phyloP scores from a whole-genome alignment of 2,797 vertebrate genomes.

The Sebastes baramenuke region DNA sequence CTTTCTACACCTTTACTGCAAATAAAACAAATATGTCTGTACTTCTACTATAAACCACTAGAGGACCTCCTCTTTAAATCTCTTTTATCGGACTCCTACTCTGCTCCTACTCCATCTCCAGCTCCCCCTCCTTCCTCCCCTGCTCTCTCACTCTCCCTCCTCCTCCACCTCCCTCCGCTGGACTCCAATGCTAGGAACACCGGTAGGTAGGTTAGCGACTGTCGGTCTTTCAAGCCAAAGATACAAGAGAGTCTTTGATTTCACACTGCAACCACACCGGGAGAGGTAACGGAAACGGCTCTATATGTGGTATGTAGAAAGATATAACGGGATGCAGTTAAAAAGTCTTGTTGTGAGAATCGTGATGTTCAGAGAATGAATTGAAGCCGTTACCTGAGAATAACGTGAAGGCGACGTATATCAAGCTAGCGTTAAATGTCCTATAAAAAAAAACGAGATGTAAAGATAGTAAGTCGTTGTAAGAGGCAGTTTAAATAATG shows the following conservation, averaged over 20 bases:
- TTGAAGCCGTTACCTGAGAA: slow-evolving; percentile 19
- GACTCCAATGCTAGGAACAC: slow-evolving; percentile 69
- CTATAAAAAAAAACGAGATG: not conserved
- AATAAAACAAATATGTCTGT: slow-evolving; percentile 16
- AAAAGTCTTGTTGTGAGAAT: not conserved
- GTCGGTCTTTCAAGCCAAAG: slow-evolving; percentile 52
- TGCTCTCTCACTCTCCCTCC: slow-evolving; percentile 56
- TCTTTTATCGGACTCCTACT: not conserved
- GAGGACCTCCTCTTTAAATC: slow-evolving; percentile 52
- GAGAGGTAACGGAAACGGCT: slow-evolving; percentile 42
- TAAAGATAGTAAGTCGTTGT: not conserved
- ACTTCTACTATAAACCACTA: slow-evolving; percentile 58
- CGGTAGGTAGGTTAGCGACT: slow-evolving; percentile 70
- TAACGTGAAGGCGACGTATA: not conserved
- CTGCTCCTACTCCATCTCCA: slow-evolving; percentile 12
- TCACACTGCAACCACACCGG: not conserved
- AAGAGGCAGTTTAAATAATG: slow-evolving; percentile 29
- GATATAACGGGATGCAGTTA: slow-evolving; percentile 25
- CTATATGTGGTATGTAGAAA: slow-evolving; percentile 67
- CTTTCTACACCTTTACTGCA: slow-evolving; percentile 37
- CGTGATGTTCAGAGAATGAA: not conserved
- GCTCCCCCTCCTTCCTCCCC: slow-evolving; percentile 1
- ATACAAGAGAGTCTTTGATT: slow-evolving; percentile 35
- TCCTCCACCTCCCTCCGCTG: slow-evolving; percentile 47
- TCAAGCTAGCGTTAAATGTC: not conserved